Percentiles rank a stretch among this genome's conserved stretches.
phyloP scores from a whole-genome alignment of 2,888 invertebrate genomes.

The Sepioteuthis lessoniana region DNA sequence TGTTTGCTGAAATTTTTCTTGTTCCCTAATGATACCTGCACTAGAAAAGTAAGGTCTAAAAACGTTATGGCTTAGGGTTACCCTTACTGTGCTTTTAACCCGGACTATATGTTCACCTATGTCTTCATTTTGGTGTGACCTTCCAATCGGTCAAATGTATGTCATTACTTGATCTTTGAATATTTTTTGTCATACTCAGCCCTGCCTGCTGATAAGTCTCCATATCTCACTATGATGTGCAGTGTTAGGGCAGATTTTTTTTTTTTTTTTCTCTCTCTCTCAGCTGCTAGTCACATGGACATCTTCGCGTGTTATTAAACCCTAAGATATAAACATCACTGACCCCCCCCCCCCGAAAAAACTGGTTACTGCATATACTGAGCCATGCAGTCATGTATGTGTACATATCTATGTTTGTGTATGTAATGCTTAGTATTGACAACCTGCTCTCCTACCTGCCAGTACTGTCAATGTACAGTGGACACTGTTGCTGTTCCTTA shows the following conservation, averaged over 20 bases:
- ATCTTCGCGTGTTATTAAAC: background rate
- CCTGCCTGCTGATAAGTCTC: background rate
- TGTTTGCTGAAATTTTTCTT: too few species aligned
- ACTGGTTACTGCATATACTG: background rate
- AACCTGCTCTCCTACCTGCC: background rate
- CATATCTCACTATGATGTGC: background rate
- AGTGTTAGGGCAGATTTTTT: background rate
- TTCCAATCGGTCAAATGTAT: background rate
- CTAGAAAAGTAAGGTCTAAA: too few species aligned
- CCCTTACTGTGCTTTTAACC: too few species aligned
- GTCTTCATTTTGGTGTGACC: conserved; percentile 4
- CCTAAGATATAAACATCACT: background rate
- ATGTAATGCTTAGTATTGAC: background rate
- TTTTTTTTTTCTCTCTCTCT: background rate
- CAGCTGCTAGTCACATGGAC: background rate
- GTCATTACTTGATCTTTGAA: too few species aligned
- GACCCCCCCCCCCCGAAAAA: background rate
- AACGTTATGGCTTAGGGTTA: too few species aligned
- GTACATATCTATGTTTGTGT: background rate
- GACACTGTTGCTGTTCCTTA: background rate
- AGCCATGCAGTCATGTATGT: background rate
- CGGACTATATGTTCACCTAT: too few species aligned
- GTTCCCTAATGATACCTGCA: too few species aligned
- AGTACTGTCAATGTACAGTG: background rate
- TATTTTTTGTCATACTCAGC: background rate